Percentiles rank a stretch among this genome's conserved stretches.
phyloP scores from a whole-genome alignment of 2,888 invertebrate genomes.

The Drosophila pegasa region DNA sequence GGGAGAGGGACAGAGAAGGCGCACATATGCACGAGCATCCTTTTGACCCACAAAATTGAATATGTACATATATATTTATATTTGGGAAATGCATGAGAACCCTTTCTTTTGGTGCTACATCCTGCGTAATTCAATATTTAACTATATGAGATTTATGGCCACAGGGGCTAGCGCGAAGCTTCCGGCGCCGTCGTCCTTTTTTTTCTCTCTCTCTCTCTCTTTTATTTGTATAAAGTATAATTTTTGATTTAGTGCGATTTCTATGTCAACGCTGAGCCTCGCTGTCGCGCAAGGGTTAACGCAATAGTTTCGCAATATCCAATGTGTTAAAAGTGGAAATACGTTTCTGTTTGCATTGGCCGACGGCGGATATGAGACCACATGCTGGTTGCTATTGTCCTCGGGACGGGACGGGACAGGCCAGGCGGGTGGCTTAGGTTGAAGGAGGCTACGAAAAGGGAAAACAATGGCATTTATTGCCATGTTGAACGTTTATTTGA shows the following conservation, averaged over 20 bases:
- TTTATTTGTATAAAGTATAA: constrained; percentile 80
- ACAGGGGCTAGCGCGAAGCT: constrained; percentile 63
- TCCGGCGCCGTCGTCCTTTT: constrained; percentile 48
- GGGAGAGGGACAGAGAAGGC: background rate
- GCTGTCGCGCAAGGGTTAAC: constrained; percentile 57
- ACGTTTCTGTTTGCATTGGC: constrained; percentile 63
- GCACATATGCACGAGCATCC: constrained; percentile 61
- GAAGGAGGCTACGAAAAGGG: constrained; percentile 1
- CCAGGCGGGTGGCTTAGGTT: constrained; percentile 31
- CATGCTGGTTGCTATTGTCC: constrained; percentile 81
- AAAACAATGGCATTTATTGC: constrained; percentile 31
- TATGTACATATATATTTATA: constrained; percentile 16
- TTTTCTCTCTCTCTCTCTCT: constrained; percentile 15
- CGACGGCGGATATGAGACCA: constrained; percentile 74
- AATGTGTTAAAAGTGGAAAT: constrained; percentile 46
- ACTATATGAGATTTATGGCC: constrained; percentile 82
- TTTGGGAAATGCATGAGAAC: constrained; percentile 42
- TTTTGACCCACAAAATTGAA: constrained; percentile 76
- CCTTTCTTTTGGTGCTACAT: constrained; percentile 55
- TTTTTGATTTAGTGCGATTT: constrained; percentile 83
- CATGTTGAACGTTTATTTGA: constrained; percentile 28
- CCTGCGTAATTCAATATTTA: constrained; percentile 82
- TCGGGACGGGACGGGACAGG: background rate
- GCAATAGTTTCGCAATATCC: constrained; percentile 79
- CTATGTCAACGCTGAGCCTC: constrained; percentile 66